A percentile compares a stretch with the other conserved stretches of the same genome.
Conservation (phyloP, 2,797 vertebrate genomes). For the Lophius americanus region DNA sequence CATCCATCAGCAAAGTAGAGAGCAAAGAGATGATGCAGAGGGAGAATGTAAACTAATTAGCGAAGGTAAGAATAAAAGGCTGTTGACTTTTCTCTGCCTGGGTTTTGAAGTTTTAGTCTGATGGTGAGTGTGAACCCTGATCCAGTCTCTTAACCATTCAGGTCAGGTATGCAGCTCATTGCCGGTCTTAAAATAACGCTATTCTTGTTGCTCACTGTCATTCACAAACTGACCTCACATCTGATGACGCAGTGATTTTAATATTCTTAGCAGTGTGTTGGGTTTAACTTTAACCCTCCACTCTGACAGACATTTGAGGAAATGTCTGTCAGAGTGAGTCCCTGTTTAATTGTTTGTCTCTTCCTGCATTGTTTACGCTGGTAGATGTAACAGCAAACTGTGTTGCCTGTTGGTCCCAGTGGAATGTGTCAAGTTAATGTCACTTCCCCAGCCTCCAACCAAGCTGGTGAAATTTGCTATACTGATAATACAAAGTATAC, state of each 20-base stretch:
- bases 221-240: conserved; percentile 13
- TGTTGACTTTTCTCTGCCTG: conserved; percentile 59
- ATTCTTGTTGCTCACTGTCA: conserved; percentile 25
- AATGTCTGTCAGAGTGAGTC: conserved; percentile 1
- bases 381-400: conserved; percentile 56
- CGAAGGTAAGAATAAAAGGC: conserved; percentile 58
- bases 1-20: conserved; percentile 51
- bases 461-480: not conserved
- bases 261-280: conserved; percentile 9
- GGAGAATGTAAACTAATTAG: conserved; percentile 69
- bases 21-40: conserved; percentile 46
- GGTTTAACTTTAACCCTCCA: not conserved
- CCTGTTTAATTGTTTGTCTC: conserved; percentile 35
- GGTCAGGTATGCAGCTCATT: conserved; percentile 22
- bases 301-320: too few species aligned
- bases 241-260: conserved; percentile 14
- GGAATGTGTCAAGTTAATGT: conserved; percentile 72
- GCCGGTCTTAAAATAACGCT: conserved; percentile 26
- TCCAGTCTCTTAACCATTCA: conserved; percentile 20
- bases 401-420: not conserved
- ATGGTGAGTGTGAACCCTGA: conserved; percentile 36
- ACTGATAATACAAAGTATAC: not conserved
- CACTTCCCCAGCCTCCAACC: conserved; percentile 32
- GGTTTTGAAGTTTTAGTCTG: conserved; percentile 30
- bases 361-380: conserved; percentile 35